A percentile compares a stretch with the other conserved stretches of the same genome.
Evolutionary conservation across 1,140 invertebrate genomes (phyloP).

Genomic region (Heterodera schachtii): DNA sequence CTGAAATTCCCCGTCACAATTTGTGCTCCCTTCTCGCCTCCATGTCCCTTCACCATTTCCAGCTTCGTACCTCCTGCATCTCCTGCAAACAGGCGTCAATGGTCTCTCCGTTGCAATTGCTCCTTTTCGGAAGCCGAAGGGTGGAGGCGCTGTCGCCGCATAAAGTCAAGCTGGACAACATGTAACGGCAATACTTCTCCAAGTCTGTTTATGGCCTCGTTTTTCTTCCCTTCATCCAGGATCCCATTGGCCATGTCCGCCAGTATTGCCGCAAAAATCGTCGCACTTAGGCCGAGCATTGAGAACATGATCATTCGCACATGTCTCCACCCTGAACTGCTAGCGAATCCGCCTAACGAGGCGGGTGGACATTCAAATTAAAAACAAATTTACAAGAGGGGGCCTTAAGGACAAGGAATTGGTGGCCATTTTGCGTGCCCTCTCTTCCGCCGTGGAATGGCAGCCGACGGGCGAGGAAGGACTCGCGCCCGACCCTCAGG

Average conservation of each 20-base stretch:
- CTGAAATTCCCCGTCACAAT: slow-evolving; percentile 33
- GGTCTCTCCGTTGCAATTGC: slow-evolving; percentile 87
- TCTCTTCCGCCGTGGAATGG: slow-evolving; percentile 36
- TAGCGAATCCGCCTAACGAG: slow-evolving; percentile 31
- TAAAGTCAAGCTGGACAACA: slow-evolving; percentile 81
- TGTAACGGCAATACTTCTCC: slow-evolving; percentile 67
- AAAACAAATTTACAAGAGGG: neutral
- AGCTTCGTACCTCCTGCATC: slow-evolving; percentile 90
- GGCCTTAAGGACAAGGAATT: slow-evolving; percentile 29
- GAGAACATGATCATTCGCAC: slow-evolving; percentile 81
- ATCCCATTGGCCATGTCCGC: slow-evolving; percentile 85
- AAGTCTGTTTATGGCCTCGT: neutral
- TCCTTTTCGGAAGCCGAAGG: slow-evolving; percentile 87
- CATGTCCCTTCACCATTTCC: slow-evolving; percentile 38
- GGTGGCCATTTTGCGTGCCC: slow-evolving; percentile 18
- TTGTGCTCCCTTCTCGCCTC: slow-evolving; percentile 22
- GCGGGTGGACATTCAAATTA: neutral
- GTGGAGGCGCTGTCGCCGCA: slow-evolving; percentile 72
- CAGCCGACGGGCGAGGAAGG: slow-evolving; percentile 35
- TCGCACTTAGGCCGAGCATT: slow-evolving; percentile 82
- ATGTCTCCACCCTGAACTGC: slow-evolving; percentile 76
- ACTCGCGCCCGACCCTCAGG: slow-evolving; percentile 8
- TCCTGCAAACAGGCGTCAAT: slow-evolving; percentile 96
- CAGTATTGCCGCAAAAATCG: slow-evolving; percentile 77
- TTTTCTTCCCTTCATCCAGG: slow-evolving; percentile 67